Evolutionary conservation across 2,797 vertebrate genomes (phyloP).

Genomic region (Sphenodon punctatus): DNA sequence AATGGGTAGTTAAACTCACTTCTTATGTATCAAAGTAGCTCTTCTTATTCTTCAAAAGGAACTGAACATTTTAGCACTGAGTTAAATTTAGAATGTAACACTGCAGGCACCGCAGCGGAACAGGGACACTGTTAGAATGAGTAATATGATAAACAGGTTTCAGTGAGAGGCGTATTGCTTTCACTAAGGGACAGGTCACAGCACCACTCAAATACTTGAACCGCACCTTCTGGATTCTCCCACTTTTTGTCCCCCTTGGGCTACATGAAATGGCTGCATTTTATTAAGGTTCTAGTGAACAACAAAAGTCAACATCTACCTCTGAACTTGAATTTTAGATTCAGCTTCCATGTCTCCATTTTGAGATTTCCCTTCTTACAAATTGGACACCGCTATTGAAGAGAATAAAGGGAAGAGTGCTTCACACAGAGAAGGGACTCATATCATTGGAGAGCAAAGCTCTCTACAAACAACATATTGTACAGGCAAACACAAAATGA

Average conservation of each 20-base stretch:
- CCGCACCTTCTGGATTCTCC: neutral
- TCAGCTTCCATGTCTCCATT: constrained; percentile 54
- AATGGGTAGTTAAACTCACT: neutral
- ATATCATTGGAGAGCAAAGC: constrained; percentile 69
- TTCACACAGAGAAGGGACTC: constrained; percentile 63
- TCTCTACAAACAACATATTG: constrained; percentile 71
- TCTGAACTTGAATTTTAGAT: constrained; percentile 67
- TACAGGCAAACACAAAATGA: constrained; percentile 74
- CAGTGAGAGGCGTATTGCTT: neutral
- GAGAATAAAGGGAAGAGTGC: constrained; percentile 64
- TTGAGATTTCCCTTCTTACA: constrained; percentile 57
- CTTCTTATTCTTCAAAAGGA: too few relatives aligned
- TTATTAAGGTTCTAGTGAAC: constrained; percentile 36
- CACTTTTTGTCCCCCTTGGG: neutral
- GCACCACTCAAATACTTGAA: constrained; percentile 1
- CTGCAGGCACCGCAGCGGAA: neutral
- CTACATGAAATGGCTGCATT: constrained; percentile 16
- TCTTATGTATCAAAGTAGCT: neutral
- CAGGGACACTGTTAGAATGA: neutral
- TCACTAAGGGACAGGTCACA: neutral
- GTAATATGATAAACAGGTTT: neutral
- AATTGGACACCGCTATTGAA: constrained; percentile 66
- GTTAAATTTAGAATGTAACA: neutral
- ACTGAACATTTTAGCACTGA: neutral
- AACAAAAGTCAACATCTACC: constrained; percentile 50